Base-by-base conservation (phyloP, 2,113 vertebrate genomes). In the Gasterosteus aculeatus region DNA sequence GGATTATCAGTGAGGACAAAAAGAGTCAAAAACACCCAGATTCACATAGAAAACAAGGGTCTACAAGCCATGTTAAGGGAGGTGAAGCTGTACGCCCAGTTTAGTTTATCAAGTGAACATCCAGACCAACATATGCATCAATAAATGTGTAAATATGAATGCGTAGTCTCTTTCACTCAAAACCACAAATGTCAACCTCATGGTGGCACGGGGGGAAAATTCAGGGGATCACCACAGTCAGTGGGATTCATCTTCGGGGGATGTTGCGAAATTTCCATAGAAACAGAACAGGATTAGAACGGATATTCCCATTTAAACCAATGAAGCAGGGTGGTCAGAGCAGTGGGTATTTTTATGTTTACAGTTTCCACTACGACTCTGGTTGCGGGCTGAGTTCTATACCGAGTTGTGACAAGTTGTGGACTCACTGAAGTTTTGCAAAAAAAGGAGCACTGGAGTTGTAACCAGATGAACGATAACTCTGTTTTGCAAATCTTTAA, bases 1-100 rank as follows among this genome's bases (percentile, higher is more conserved):
- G 39, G 51, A 19, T 47, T 72, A 29, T 53, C 44, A 69, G 7
- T 31, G 60, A 73, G 49, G 56, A 81, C 41, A 77, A 42, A 31
- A 46, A 33, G 7, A 38, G 11, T 16, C 19, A 47, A 46, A 62
- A 6, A 59, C 16, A 44, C 3, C 29, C 9, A 3, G 15, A 53
- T 11, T 18, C 15, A 60, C 35, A 38, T 38, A 64, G 51, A 51
- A 18, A 7, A 16, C 9, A 29, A 44, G 42, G 42, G 22, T 19
- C 41, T 59, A 57, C 41, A 47, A 26, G 26, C 39, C 51, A 33
- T 58, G 39, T 7, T 8, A 73, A 51, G 0, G 3, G 4, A 19
- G 31, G n/a, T 16, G n/a, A 26, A 10, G 51, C 39, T 59, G 26
- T 7, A 49, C 2, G 15, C 14, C 38, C 7, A 39, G 41, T 29